Conservation (phyloP, 2,113 vertebrate genomes). For the Sclerurus mexicanus region DNA sequence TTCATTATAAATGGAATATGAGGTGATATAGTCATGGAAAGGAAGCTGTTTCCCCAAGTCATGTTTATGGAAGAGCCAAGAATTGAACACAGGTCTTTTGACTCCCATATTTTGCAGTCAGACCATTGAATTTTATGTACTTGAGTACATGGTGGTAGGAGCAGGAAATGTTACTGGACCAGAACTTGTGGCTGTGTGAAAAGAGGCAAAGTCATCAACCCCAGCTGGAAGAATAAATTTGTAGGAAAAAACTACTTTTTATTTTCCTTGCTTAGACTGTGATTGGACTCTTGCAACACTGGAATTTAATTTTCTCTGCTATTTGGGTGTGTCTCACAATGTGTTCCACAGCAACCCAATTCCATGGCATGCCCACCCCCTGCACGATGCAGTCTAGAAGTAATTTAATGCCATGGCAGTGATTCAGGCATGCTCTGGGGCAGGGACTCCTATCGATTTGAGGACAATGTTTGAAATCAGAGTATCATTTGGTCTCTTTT, state of each 20-base stretch:
- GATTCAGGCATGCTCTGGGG: background rate
- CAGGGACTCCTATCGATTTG: background rate
- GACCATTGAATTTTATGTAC: background rate
- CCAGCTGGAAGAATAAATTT: background rate
- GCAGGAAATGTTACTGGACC: background rate
- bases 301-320: constrained; percentile 15
- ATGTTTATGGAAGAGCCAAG: background rate
- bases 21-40: background rate
- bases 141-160: background rate
- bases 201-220: background rate
- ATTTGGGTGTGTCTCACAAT: constrained; percentile 13
- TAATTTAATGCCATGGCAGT: constrained; percentile 35
- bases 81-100: background rate
- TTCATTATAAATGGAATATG: background rate
- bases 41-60: background rate
- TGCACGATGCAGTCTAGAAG: background rate
- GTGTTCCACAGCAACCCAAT: background rate
- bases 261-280: background rate
- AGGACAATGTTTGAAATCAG: constrained; percentile 16
- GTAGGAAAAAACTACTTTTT: background rate
- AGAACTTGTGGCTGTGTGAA: background rate
- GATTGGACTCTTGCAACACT: background rate
- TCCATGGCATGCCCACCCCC: background rate
- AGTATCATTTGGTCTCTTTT: constrained; percentile 11
- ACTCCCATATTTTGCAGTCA: background rate